phyloP scores from a whole-genome alignment of 2,888 invertebrate genomes.

The Petrolisthes cinctipes region DNA sequence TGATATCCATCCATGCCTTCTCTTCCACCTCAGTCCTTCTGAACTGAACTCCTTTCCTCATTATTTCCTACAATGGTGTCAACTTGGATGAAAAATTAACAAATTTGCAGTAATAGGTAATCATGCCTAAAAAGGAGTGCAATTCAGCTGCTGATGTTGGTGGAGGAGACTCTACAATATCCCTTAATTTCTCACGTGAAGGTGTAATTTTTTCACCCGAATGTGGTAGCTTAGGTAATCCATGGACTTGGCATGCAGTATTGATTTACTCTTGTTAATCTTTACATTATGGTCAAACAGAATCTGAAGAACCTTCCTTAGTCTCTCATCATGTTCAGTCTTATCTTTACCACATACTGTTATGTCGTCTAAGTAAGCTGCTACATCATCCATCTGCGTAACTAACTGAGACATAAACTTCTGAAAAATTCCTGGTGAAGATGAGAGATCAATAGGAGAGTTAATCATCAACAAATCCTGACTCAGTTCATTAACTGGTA shows the following conservation, averaged over 20 bases:
- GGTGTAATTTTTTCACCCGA: neutral
- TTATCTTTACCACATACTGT: neutral
- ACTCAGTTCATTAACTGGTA: slow-evolving; percentile 21
- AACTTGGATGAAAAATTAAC: slow-evolving; percentile 3
- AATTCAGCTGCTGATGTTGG: slow-evolving; percentile 13
- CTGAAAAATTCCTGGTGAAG: slow-evolving; percentile 33
- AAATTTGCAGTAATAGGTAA: slow-evolving; percentile 18
- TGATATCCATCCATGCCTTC: neutral
- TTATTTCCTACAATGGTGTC: slow-evolving; percentile 1
- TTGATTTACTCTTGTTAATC: slow-evolving; percentile 23
- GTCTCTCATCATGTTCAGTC: slow-evolving; percentile 19
- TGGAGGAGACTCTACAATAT: slow-evolving; percentile 17
- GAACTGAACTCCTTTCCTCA: neutral
- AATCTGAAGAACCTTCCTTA: neutral
- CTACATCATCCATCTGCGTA: neutral
- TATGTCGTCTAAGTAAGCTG: neutral
- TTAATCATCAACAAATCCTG: slow-evolving; percentile 19
- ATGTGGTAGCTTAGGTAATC: slow-evolving; percentile 27
- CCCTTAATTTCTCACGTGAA: neutral
- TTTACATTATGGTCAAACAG: slow-evolving; percentile 6
- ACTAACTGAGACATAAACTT: slow-evolving; percentile 11
- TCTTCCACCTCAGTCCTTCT: slow-evolving; percentile 12
- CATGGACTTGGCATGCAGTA: slow-evolving; percentile 1
- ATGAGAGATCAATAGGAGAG: slow-evolving; percentile 16
- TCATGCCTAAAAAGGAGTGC: slow-evolving; percentile 13